Evolutionary conservation across 2,888 invertebrate genomes (phyloP).

Genomic region (Lithophane ornitopus): DNA sequence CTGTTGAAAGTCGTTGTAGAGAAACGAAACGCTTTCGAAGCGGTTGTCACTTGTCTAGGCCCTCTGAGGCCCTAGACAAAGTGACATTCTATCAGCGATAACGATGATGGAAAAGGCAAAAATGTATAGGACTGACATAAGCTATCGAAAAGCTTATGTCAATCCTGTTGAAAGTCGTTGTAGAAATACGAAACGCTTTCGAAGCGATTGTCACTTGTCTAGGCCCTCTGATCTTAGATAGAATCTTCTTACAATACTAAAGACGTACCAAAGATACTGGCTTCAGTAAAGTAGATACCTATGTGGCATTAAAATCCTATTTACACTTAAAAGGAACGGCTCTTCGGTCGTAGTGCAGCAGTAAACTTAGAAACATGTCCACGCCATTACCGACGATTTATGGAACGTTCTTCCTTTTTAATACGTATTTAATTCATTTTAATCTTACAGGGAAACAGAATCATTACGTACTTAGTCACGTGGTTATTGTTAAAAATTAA

Average conservation of each 20-base stretch:
- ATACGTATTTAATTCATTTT: not conserved
- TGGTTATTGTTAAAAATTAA: not conserved
- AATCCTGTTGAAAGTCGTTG: too few relatives aligned
- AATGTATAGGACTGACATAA: too few relatives aligned
- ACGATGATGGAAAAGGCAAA: too few relatives aligned
- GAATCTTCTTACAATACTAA: constrained; percentile 13
- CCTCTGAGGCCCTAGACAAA: too few relatives aligned
- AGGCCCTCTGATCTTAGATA: constrained; percentile 17
- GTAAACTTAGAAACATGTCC: constrained; percentile 30
- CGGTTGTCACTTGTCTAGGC: too few relatives aligned
- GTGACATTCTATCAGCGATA: too few relatives aligned
- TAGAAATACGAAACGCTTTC: too few relatives aligned
- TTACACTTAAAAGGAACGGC: constrained; percentile 29
- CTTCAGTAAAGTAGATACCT: not conserved
- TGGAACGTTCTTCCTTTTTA: not conserved
- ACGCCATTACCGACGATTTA: constrained; percentile 23
- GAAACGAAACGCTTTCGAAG: too few relatives aligned
- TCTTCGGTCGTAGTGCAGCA: constrained; percentile 6
- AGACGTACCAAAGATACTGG: not conserved
- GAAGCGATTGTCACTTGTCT: too few relatives aligned
- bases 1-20: too few relatives aligned
- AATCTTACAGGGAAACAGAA: not conserved
- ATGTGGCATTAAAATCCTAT: constrained; percentile 18
- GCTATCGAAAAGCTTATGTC: too few relatives aligned
- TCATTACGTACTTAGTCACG: not conserved